These are phyloP conservation scores for Dallia pectoralis DNA, from an alignment of 2,797 vertebrate genomes.

Conservation along the genomic window DNA sequence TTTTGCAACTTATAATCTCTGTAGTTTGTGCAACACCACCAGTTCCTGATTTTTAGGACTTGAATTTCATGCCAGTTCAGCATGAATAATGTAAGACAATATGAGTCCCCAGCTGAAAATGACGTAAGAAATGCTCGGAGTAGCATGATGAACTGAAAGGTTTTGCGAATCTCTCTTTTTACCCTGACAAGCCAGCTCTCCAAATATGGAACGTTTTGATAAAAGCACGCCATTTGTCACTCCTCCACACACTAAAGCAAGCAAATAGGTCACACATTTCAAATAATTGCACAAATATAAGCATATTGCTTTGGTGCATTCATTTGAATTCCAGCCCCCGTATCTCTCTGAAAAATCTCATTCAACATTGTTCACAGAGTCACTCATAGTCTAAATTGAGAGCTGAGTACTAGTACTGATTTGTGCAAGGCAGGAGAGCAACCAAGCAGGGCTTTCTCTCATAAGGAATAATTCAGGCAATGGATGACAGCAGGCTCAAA, in stretches of 20 bases:
- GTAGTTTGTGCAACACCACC: constrained; percentile 31
- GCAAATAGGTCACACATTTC: neutral
- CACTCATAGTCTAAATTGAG: neutral
- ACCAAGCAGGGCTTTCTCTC: neutral
- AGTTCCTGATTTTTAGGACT: constrained; percentile 52
- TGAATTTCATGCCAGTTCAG: constrained; percentile 60
- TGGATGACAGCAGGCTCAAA: constrained; percentile 27
- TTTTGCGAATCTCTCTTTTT: neutral
- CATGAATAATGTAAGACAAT: constrained; percentile 67
- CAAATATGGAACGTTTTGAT: neutral
- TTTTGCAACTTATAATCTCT: neutral
- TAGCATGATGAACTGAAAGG: constrained; percentile 21
- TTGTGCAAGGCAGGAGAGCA: constrained; percentile 5
- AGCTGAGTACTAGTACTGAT: neutral
- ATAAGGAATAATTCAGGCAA: constrained; percentile 3
- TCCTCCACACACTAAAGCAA: neutral
- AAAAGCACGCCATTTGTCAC: neutral
- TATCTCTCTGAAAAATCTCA: neutral
- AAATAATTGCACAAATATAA: neutral
- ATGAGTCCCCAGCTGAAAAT: constrained; percentile 45
- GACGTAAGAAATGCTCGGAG: constrained; percentile 41
- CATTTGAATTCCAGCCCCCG: neutral
- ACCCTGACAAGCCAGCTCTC: neutral
- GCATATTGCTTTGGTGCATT: neutral
- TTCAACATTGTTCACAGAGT: neutral